These are phyloP conservation scores for Pangasianodon hypophthalmus DNA, from an alignment of 2,113 vertebrate species.

Conservation along the genomic window DNA sequence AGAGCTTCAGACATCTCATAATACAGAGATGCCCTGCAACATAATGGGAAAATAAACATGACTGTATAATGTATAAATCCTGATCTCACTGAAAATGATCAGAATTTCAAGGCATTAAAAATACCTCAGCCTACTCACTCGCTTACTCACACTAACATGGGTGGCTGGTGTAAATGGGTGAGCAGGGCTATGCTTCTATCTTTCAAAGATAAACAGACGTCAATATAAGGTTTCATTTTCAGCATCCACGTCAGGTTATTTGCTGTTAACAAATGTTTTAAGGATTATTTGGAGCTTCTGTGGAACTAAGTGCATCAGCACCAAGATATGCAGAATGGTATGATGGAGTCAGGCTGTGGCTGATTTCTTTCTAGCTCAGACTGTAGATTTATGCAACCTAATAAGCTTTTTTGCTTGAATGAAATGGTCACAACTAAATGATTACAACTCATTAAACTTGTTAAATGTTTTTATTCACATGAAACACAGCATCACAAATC, in stretches of 20 bases:
- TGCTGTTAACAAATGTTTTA: neutral
- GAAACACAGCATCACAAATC: neutral
- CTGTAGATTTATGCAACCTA: neutral
- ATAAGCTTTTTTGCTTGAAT: neutral
- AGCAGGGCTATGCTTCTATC: neutral
- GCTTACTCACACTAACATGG: neutral
- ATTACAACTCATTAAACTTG: too few species aligned
- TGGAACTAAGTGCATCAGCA: neutral
- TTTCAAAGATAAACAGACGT: neutral
- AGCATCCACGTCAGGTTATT: neutral
- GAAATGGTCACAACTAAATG: neutral
- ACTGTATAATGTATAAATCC: conserved; percentile 6
- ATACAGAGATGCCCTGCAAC: conserved; percentile 9
- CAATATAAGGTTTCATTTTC: neutral
- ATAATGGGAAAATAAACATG: conserved; percentile 22
- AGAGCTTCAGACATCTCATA: neutral
- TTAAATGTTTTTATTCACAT: neutral
- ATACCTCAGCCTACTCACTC: neutral
- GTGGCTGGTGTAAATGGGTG: neutral
- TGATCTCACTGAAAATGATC: neutral
- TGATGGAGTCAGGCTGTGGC: neutral
- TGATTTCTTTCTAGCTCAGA: neutral
- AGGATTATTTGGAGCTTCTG: neutral
- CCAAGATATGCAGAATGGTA: neutral
- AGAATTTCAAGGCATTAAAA: neutral